phyloP scores from a whole-genome alignment of 2,113 vertebrate species.

The Brevimyrus niger region DNA sequence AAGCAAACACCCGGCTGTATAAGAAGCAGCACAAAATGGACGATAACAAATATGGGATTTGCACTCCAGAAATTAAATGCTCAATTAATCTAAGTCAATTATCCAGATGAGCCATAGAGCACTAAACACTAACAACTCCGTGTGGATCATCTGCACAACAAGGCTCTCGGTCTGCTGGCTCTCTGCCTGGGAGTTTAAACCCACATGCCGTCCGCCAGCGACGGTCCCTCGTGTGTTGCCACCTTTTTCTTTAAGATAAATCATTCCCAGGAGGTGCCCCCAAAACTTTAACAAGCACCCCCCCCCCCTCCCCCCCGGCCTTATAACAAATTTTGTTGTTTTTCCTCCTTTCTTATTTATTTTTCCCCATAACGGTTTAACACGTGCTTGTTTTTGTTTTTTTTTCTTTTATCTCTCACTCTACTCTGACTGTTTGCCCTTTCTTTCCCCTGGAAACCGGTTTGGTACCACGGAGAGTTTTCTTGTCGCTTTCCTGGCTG shows the following conservation, averaged over 20 bases:
- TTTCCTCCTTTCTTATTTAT: conserved; percentile 10
- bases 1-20: background rate
- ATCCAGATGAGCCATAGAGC: background rate
- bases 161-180: background rate
- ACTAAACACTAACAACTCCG: background rate
- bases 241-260: background rate
- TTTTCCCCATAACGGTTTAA: background rate
- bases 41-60: background rate
- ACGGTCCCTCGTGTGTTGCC: background rate
- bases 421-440: conserved; percentile 41
- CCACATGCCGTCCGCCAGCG: background rate
- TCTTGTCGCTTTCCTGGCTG: background rate
- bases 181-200: background rate
- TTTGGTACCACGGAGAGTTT: background rate
- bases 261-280: background rate
- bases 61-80: background rate
- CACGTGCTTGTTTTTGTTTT: background rate
- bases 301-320: background rate
- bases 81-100: conserved; percentile 4
- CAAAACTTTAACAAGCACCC: background rate
- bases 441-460: background rate
- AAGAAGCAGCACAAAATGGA: background rate
- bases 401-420: background rate
- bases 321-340: background rate
- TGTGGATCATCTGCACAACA: background rate